These are phyloP conservation scores for Drosophila algonquin DNA, from an alignment of 2,888 invertebrate species.

Conservation along the genomic window DNA sequence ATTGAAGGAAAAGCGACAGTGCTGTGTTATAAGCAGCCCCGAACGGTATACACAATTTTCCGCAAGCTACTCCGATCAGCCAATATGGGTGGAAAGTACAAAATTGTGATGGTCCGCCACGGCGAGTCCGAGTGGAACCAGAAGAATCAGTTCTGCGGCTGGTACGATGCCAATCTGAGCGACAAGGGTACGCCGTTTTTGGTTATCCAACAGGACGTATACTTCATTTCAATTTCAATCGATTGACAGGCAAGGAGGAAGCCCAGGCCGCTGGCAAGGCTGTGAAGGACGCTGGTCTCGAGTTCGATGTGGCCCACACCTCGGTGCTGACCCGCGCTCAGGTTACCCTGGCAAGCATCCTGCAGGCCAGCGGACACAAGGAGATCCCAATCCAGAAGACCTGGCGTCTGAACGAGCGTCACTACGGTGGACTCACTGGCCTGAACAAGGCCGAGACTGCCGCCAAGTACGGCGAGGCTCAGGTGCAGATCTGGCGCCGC, in stretches of 20 bases:
- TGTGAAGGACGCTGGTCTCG: constrained; percentile 89
- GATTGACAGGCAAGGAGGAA: constrained; percentile 80
- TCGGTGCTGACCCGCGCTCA: constrained; percentile 93
- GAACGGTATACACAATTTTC: constrained; percentile 59
- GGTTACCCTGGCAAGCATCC: constrained; percentile 88
- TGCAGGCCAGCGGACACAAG: constrained; percentile 88
- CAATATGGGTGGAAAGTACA: constrained; percentile 85
- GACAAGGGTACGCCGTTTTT: constrained; percentile 86
- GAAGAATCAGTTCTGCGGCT: constrained; percentile 90
- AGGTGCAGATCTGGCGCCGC: constrained; percentile 93
- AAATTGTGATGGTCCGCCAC: constrained; percentile 90
- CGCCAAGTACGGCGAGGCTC: constrained; percentile 93
- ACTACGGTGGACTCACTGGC: constrained; percentile 95
- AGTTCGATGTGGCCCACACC: constrained; percentile 92
- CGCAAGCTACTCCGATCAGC: constrained; percentile 53
- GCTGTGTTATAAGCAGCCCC: constrained; percentile 49
- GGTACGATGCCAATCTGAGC: constrained; percentile 89
- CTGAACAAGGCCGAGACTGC: constrained; percentile 95
- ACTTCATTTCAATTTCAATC: constrained; percentile 22
- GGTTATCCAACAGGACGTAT: constrained; percentile 19
- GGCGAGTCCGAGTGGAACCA: constrained; percentile 92
- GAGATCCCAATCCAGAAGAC: constrained; percentile 89
- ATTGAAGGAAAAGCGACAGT: constrained; percentile 66
- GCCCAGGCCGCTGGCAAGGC: constrained; percentile 89
- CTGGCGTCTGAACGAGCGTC: constrained; percentile 94